Base-by-base conservation (phyloP, 35 echinoderm and acorn worm genomes). In the Chiridota heheva region DNA sequence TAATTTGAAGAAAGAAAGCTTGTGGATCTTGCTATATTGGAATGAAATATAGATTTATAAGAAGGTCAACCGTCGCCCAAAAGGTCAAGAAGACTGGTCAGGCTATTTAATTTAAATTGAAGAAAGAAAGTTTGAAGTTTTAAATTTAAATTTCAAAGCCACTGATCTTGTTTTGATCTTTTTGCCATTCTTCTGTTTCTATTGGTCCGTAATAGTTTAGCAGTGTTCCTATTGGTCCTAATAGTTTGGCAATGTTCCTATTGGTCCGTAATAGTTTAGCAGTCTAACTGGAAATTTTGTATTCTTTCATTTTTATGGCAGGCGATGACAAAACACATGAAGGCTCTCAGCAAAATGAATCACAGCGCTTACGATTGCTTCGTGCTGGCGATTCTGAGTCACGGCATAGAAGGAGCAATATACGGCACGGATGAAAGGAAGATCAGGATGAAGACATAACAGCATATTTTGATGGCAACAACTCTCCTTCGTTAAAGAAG, bases 341-440 rank as follows among this genome's bases (percentile, higher is more conserved):
- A 67, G 27, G 72, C 88, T 0, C 40, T 91, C 31, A 48, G 62
- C 1, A 44, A 28, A 13, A 67, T 74, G 71, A 83, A 98, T 59
- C 95, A 98, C 69, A 63, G 72, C 42, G 67, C 36, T 28, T 98
- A 80, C 77, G 89, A 98, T 44, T 91, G 95, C 38, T 80, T 88
- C 36, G 47, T 91, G 22, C 28, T 98, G 22, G 90, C 89, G 12
- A 78, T 98, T 17, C 51, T 98, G 30, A 98, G 41, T 27, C 95
- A 98, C 55, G 95, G 95, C n/a, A 77, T 90, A 67, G 76, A 92
- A 60, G 95, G 95, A 16, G 78, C 78, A 73, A 29, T 98, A 5
- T 98, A 89, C 74, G 95, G 95, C 17, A 70, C 65, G 0, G 95
- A 98, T 62, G 95, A 91, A 44, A 67, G 72, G 31, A 66, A 88